phyloP scores from a whole-genome alignment of 2,888 invertebrate species.

The Phytoseiulus persimilis region DNA sequence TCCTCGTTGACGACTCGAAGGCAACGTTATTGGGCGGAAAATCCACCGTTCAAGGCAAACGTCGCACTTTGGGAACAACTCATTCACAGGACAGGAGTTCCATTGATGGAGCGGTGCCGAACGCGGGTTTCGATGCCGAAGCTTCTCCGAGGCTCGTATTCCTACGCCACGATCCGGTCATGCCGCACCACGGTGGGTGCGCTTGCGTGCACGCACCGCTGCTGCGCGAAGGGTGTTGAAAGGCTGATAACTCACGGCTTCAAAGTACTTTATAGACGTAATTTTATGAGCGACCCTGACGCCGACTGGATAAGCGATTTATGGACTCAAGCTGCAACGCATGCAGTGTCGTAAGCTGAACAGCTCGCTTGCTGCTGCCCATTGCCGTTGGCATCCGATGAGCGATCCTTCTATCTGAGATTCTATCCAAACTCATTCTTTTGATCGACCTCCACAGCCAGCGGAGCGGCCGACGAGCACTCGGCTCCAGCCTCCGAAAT shows the following conservation, averaged over 20 bases:
- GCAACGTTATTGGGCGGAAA: too few relatives aligned
- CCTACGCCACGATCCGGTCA: neutral
- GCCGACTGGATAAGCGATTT: neutral
- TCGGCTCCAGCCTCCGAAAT: too few relatives aligned
- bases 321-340: neutral
- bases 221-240: neutral
- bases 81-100: too few relatives aligned
- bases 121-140: too few relatives aligned
- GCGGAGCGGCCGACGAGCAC: too few relatives aligned
- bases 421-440: too few relatives aligned
- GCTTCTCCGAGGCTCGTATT: neutral
- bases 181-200: neutral
- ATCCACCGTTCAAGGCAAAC: too few relatives aligned
- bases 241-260: neutral
- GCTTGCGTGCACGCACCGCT: neutral
- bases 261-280: neutral
- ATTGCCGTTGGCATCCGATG: neutral
- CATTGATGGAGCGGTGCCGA: too few relatives aligned
- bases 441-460: too few relatives aligned
- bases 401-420: neutral
- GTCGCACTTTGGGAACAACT: too few relatives aligned
- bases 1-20: too few relatives aligned
- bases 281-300: neutral
- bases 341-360: neutral
- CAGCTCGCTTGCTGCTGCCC: neutral